Conservation (phyloP, 2,888 invertebrate genomes). For the Polia nebulosa region DNA sequence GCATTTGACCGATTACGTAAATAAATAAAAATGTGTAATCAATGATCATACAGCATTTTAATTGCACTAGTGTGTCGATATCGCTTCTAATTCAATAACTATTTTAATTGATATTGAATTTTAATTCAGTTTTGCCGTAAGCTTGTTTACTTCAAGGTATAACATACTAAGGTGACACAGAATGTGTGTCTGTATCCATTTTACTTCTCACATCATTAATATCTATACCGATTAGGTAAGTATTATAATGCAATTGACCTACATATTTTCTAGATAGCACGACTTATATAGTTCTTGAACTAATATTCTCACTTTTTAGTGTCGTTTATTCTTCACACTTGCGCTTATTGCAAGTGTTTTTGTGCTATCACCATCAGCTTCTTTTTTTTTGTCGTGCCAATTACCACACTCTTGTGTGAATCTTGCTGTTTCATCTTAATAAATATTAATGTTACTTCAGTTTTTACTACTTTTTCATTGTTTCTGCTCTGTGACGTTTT, state of each 20-base stretch:
- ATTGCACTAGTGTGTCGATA: constrained; percentile 16
- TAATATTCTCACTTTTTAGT: background rate
- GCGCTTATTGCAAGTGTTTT: background rate
- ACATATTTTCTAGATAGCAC: constrained; percentile 10
- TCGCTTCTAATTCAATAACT: constrained; percentile 8
- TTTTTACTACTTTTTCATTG: too few species aligned
- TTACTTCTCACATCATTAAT: constrained; percentile 11
- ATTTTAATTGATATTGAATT: constrained; percentile 52
- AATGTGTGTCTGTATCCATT: constrained; percentile 29
- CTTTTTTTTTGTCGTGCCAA: too few species aligned
- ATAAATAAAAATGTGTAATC: constrained; percentile 1
- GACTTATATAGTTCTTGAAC: background rate
- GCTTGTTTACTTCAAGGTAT: constrained; percentile 21
- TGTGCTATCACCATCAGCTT: background rate
- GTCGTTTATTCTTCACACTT: background rate
- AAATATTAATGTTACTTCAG: too few species aligned
- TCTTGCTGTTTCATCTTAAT: too few species aligned
- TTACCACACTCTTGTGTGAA: too few species aligned
- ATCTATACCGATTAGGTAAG: constrained; percentile 22
- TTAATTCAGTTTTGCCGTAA: constrained; percentile 34
- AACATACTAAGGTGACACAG: background rate
- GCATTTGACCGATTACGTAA: background rate
- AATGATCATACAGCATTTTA: constrained; percentile 6
- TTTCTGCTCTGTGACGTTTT: too few species aligned
- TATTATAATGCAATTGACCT: constrained; percentile 31